Percentiles rank a stretch among this genome's conserved stretches.
phyloP scores from a whole-genome alignment of 2,797 vertebrate species.

The Schizopygopsis pylzovi region DNA sequence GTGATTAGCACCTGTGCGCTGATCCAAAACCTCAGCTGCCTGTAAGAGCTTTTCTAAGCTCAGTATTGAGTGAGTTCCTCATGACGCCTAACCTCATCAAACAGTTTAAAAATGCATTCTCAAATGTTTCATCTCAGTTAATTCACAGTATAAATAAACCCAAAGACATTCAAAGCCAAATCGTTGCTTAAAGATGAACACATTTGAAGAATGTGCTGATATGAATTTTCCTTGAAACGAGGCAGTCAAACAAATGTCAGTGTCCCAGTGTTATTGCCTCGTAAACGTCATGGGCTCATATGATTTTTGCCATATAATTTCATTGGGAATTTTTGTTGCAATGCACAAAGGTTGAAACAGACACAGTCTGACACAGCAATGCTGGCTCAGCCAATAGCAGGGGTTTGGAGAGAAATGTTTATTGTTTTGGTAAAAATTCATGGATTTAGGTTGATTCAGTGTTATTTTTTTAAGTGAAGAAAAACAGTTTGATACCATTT shows the following conservation, averaged over 20 bases:
- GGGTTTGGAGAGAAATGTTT: background rate
- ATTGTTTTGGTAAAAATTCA: background rate
- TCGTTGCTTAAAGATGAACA: background rate
- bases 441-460: background rate
- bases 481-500: background rate
- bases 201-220: slow-evolving; percentile 1
- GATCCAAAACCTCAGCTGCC: background rate
- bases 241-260: background rate
- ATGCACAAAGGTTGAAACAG: slow-evolving; percentile 7
- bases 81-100: background rate
- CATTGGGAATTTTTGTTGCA: background rate
- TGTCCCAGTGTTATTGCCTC: background rate
- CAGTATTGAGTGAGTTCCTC: background rate
- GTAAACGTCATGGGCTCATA: slow-evolving; percentile 12
- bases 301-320: slow-evolving; percentile 16
- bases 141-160: background rate
- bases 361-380: background rate
- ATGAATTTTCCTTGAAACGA: background rate
- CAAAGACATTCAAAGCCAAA: background rate
- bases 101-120: slow-evolving; percentile 1
- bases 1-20: slow-evolving; percentile 48
- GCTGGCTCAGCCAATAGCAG: background rate
- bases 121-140: background rate
- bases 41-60: background rate
- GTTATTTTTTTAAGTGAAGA: background rate